Conservation (phyloP, 1,140 invertebrate species). For the Hylyphantes graminicola region DNA sequence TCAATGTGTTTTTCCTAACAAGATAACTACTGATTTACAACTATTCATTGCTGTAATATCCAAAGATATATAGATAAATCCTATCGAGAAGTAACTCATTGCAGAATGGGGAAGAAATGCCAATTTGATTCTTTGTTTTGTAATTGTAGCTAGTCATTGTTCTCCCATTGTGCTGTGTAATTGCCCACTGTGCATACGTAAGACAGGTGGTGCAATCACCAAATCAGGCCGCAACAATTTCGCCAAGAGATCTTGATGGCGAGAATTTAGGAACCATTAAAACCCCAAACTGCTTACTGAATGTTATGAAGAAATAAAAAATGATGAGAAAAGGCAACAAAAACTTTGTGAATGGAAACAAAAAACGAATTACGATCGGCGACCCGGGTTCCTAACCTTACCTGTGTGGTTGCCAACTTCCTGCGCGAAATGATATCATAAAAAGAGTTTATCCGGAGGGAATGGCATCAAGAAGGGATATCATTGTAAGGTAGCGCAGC, state of each 20-base stretch:
- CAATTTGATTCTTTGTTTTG: background rate
- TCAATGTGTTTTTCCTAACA: background rate
- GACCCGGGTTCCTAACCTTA: conserved; percentile 41
- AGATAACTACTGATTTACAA: conserved; percentile 18
- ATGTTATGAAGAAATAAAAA: conserved; percentile 9
- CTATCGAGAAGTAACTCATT: too few relatives aligned
- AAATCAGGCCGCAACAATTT: conserved; percentile 1
- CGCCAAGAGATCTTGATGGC: background rate
- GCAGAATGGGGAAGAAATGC: background rate
- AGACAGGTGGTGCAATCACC: conserved; percentile 29
- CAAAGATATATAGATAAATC: too few relatives aligned
- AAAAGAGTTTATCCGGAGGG: background rate
- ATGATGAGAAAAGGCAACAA: conserved; percentile 5
- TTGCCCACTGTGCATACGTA: conserved; percentile 25
- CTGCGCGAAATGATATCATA: background rate
- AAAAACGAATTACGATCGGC: conserved; percentile 13
- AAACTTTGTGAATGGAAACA: conserved; percentile 20
- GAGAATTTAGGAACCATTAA: conserved; percentile 27
- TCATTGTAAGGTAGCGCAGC: conserved; percentile 21
- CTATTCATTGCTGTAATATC: too few relatives aligned
- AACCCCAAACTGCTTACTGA: background rate
- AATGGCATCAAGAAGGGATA: background rate
- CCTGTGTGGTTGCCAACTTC: conserved; percentile 55
- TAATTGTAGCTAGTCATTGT: conserved; percentile 10
- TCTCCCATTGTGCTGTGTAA: conserved; percentile 19